Conservation (phyloP, 2,113 vertebrate species). For the Sapayoa aenigma region DNA sequence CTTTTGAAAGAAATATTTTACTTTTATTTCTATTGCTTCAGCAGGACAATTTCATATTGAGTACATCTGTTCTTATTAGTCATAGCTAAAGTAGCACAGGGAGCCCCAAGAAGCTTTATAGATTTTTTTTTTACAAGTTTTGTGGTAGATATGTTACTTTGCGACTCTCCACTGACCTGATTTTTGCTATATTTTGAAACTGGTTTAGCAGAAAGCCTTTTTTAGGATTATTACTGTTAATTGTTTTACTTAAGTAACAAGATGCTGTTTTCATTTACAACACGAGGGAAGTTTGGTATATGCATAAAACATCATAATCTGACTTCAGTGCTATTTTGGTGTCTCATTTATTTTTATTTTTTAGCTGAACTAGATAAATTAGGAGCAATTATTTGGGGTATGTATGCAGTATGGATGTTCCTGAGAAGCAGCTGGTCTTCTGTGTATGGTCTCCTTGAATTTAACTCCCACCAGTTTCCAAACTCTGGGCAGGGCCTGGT, state of each 20-base stretch:
- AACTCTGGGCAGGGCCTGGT: not conserved
- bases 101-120: not conserved
- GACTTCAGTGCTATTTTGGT: not conserved
- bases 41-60: not conserved
- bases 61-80: slow-evolving; percentile 29
- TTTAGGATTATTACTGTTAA: slow-evolving; percentile 20
- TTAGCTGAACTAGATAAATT: not conserved
- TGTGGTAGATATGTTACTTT: not conserved
- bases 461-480: not conserved
- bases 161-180: not conserved
- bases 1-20: not conserved
- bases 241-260: slow-evolving; percentile 6
- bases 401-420: not conserved
- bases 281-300: not conserved
- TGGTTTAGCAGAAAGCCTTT: not conserved
- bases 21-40: slow-evolving; percentile 30
- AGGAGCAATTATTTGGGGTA: not conserved
- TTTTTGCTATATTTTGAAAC: slow-evolving; percentile 19
- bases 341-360: not conserved
- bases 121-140: not conserved
- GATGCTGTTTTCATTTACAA: not conserved
- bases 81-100: not conserved
- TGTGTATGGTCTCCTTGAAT: not conserved
- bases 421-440: not conserved
- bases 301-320: not conserved